Evolutionary conservation across 2,888 invertebrate species (phyloP).

Genomic region (Meandrusa payeni): DNA sequence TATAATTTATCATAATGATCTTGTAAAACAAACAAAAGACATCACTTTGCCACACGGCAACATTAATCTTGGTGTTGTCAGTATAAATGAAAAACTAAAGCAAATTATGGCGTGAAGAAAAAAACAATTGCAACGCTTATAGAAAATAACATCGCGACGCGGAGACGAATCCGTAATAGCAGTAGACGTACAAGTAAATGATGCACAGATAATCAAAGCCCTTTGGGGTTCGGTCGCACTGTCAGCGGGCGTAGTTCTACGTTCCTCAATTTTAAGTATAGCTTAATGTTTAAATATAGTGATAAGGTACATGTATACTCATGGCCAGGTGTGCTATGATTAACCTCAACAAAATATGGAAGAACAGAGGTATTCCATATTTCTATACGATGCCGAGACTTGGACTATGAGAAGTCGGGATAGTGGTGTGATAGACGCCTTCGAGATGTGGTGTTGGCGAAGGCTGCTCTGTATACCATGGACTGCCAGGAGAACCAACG

Average conservation of each 20-base stretch:
- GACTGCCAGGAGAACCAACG: no score
- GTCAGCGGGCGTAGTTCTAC: background rate
- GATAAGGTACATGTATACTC: no score
- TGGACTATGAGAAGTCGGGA: no score
- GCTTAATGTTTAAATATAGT: no score
- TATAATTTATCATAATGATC: background rate
- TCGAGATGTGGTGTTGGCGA: no score
- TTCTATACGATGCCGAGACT: no score
- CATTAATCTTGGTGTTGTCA: constrained; percentile 19
- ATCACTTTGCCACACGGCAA: background rate
- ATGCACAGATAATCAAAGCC: constrained; percentile 20
- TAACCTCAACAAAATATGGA: no score
- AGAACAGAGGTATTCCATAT: no score
- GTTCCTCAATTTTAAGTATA: no score
- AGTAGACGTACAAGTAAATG: constrained; percentile 20
- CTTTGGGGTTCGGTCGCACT: constrained; percentile 15
- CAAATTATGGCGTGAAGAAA: constrained; percentile 18
- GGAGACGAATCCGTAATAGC: constrained; percentile 24
- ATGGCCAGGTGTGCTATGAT: no score
- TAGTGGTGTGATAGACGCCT: no score
- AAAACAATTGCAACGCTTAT: constrained; percentile 19
- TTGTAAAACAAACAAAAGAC: constrained; percentile 1
- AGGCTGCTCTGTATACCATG: no score
- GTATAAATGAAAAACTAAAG: constrained; percentile 22
- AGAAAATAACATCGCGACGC: constrained; percentile 24